Conservation (phyloP, 2,113 vertebrate genomes). For the Oceanodroma tethys region DNA sequence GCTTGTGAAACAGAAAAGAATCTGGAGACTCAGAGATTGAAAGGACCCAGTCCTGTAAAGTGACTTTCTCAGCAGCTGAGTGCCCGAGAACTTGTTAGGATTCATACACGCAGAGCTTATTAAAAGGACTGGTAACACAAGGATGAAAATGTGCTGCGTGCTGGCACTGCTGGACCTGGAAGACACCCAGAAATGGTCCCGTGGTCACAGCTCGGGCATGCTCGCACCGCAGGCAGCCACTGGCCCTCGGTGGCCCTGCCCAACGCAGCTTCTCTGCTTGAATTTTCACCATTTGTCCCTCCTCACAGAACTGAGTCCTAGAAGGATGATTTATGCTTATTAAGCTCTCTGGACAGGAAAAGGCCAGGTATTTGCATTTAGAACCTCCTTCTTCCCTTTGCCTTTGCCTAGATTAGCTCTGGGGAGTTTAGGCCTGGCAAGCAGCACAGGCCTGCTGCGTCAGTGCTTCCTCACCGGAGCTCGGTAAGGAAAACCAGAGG, state of each 20-base stretch:
- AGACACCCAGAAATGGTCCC: neutral
- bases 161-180: neutral
- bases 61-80: neutral
- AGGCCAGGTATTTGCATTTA: constrained; percentile 8
- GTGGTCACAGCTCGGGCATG: neutral
- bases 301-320: constrained; percentile 62
- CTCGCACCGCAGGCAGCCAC: neutral
- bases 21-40: neutral
- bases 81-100: neutral
- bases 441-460: constrained; percentile 5
- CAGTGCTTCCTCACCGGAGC: constrained; percentile 45
- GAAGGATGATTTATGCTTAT: constrained; percentile 37
- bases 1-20: constrained; percentile 24
- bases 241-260: neutral
- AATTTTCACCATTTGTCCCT: neutral
- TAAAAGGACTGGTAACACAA: neutral
- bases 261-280: neutral
- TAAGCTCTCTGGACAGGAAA: constrained; percentile 31
- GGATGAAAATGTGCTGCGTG: neutral
- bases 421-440: neutral
- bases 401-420: constrained; percentile 28
- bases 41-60: constrained; percentile 56
- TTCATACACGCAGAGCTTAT: neutral
- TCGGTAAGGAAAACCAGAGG: constrained; percentile 53
- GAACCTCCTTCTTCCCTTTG: constrained; percentile 12